Base-by-base conservation (phyloP, 2,113 vertebrate genomes). In the Steatornis caripensis region DNA sequence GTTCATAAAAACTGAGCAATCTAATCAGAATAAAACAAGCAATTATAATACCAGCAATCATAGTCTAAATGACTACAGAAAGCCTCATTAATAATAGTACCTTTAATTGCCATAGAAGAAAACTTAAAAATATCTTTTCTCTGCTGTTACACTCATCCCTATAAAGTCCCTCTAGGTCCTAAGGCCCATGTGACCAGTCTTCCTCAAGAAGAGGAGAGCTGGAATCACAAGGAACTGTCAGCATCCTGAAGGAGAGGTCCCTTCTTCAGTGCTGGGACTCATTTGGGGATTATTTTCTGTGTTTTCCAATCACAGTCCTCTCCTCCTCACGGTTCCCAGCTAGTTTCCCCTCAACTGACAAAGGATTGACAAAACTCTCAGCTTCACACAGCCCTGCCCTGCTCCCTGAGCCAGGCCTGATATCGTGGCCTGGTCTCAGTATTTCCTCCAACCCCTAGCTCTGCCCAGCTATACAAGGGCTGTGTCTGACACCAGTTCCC, bases 71-170 rank as follows among this genome's bases (percentile, higher is more conserved):
- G 6, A 66, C 49, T 90, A 89, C 11, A 79, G 43, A 93, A 91
- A 86, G 24, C 9, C 9, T 89, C 53, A 86, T 75, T 70, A 90
- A 75, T 90, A 90, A 58, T 36, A 62, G 16, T 39, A 75, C 1
- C 8, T 53, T 70, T 55, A 32, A 11, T 26, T 62, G 12, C 9
- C 53, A 7, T 85, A 70, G 21, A 66, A 75, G 23, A 79, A 79
- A 85, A 74, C 30, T 27, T 39, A 26, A 77, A 55, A 74, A 53
- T 82, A 10, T 21, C 20, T 70, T 85, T 85, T 9, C 4, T 72
- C 18, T 34, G 36, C 14, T 55, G 9, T 64, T 61, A 37, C 0
- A 0, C 9, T 85, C 10, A 55, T 32, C 4, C 3, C 6, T 55
- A 6, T 48, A 5, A 84, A 54, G 21, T 60, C 19, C 11, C 18